phyloP scores from a whole-genome alignment of 2,888 invertebrate species.

The Helobdella robusta region DNA sequence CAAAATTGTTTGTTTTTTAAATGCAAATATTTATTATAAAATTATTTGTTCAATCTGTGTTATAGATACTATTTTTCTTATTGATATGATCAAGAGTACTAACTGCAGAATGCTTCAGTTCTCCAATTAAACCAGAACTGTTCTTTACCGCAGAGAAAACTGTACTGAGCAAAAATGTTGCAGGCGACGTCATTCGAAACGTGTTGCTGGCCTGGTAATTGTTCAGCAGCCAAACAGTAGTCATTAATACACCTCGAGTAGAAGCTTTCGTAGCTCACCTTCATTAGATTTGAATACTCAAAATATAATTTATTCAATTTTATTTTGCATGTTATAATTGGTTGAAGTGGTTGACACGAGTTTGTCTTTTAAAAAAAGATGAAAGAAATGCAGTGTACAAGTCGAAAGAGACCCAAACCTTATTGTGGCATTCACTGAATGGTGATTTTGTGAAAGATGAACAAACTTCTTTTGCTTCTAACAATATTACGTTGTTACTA shows the following conservation, averaged over 20 bases:
- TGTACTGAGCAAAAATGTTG: slow-evolving; percentile 11
- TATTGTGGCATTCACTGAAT: slow-evolving; percentile 7
- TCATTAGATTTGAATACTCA: no score
- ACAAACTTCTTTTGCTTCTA: background rate
- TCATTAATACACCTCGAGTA: slow-evolving; percentile 24
- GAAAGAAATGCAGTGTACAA: background rate
- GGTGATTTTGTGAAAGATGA: background rate
- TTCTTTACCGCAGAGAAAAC: slow-evolving; percentile 15
- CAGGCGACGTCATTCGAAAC: slow-evolving; percentile 7
- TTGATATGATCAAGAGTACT: background rate
- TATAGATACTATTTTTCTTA: no score
- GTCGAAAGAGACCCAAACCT: background rate
- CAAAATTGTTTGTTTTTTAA: background rate
- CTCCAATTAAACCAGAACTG: slow-evolving; percentile 16
- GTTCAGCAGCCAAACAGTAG: slow-evolving; percentile 19
- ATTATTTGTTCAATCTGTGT: no score
- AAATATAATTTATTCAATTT: no score
- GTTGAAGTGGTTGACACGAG: no score
- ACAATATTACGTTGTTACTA: background rate
- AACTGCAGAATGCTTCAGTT: slow-evolving; percentile 13
- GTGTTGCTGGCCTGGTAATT: background rate
- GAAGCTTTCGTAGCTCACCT: slow-evolving; percentile 19
- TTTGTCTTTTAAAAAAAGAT: no score
- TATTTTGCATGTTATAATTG: no score
- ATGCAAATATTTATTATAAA: no score